These are phyloP conservation scores for Netelia fuscicornis DNA, from an alignment of 2,888 invertebrate species.

Conservation along the genomic window DNA sequence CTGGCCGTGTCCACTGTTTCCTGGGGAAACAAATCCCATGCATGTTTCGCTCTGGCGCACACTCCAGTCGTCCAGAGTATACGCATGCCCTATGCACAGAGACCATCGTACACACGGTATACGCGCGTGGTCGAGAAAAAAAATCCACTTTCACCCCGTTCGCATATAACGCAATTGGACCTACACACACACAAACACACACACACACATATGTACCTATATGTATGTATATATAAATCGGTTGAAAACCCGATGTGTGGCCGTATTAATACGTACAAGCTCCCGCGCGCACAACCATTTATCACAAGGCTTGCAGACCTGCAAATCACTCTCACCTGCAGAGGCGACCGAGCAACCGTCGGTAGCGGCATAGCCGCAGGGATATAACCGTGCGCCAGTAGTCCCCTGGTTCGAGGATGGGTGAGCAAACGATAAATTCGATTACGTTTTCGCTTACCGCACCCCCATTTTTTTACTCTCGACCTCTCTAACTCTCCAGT, in stretches of 20 bases:
- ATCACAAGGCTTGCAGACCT: constrained; percentile 71
- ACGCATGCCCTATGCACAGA: background rate
- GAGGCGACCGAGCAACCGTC: constrained; percentile 44
- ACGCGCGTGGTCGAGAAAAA: constrained; percentile 3
- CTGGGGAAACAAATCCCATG: constrained; percentile 36
- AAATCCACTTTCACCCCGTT: constrained; percentile 23
- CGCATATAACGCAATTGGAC: constrained; percentile 20
- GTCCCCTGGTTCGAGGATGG: constrained; percentile 42
- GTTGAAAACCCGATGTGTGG: constrained; percentile 67
- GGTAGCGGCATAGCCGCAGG: constrained; percentile 40
- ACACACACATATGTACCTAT: background rate
- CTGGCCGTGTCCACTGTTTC: constrained; percentile 24
- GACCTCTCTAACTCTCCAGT: constrained; percentile 45
- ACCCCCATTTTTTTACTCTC: constrained; percentile 53
- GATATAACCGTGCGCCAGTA: constrained; percentile 43
- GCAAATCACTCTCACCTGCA: constrained; percentile 73
- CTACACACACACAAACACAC: background rate
- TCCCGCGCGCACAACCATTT: constrained; percentile 69
- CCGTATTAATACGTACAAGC: constrained; percentile 68
- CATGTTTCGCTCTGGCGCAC: constrained; percentile 21
- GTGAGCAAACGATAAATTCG: constrained; percentile 67
- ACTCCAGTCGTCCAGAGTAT: background rate
- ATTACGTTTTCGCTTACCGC: constrained; percentile 69
- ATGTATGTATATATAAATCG: constrained; percentile 39
- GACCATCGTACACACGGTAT: background rate